Conservation (phyloP, 2,888 invertebrate species). For the Thelaira solivaga region DNA sequence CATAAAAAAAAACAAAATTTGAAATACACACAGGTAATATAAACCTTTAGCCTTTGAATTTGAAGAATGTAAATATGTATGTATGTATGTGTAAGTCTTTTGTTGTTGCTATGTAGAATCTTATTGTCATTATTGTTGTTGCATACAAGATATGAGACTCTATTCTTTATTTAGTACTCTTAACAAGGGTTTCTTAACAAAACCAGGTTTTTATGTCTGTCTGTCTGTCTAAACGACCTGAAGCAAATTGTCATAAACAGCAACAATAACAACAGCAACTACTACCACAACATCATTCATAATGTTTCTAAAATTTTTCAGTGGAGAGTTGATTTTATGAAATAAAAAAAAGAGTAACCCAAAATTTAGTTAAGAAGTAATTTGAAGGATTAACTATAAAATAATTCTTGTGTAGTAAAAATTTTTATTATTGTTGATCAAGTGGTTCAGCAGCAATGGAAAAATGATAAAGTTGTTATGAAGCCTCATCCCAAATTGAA, state of each 20-base stretch:
- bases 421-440: no score
- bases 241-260: conserved; percentile 15
- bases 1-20: no score
- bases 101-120: conserved; percentile 18
- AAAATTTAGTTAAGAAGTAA: no score
- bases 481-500: no score
- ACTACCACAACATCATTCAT: no score
- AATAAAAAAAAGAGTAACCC: no score
- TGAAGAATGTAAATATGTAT: conserved; percentile 25
- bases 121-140: conserved; percentile 7
- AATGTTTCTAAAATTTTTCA: no score
- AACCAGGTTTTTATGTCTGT: conserved; percentile 2
- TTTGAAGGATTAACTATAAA: no score
- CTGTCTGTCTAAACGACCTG: neutral
- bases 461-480: no score
- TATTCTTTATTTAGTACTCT: conserved; percentile 16
- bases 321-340: no score
- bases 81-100: neutral
- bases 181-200: conserved; percentile 8
- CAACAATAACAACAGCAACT: neutral
- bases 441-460: no score
- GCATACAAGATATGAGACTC: conserved; percentile 16
- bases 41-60: conserved; percentile 54
- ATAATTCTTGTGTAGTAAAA: no score
- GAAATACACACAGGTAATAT: conserved; percentile 47